Evolutionary conservation across 1,140 invertebrate genomes (phyloP).

Genomic region (Lordiphosa collinella): DNA sequence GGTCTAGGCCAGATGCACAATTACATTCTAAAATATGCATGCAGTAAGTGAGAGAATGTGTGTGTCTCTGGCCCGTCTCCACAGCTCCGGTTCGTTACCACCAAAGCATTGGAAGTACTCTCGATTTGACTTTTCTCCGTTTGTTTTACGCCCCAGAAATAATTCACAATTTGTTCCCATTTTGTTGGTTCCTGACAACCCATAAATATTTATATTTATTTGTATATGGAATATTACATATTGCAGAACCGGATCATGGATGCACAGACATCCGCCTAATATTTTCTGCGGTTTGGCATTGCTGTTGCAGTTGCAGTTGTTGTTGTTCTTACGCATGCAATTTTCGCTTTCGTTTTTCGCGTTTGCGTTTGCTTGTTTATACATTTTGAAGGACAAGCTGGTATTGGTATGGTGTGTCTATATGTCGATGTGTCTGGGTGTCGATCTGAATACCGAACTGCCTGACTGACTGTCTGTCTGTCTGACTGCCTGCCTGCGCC

Average conservation of each 20-base stretch:
- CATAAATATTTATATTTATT: slow-evolving; percentile 45
- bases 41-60: slow-evolving; percentile 23
- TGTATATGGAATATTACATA: slow-evolving; percentile 12
- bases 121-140: background rate
- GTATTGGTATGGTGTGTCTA: slow-evolving; percentile 31
- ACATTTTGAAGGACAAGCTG: slow-evolving; percentile 66
- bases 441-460: slow-evolving; percentile 68
- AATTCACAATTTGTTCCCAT: too few species aligned
- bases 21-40: slow-evolving; percentile 79
- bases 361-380: slow-evolving; percentile 52
- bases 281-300: slow-evolving; percentile 34
- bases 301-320: slow-evolving; percentile 15
- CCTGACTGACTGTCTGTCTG: background rate
- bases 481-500: background rate
- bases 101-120: background rate
- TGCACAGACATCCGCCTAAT: slow-evolving; percentile 73
- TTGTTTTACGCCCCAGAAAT: too few species aligned
- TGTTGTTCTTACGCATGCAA: slow-evolving; percentile 63
- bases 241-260: slow-evolving; percentile 51
- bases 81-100: slow-evolving; percentile 4
- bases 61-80: background rate
- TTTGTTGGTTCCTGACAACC: slow-evolving; percentile 24
- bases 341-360: slow-evolving; percentile 65
- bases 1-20: slow-evolving; percentile 79
- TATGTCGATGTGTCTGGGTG: slow-evolving; percentile 58